phyloP scores from a whole-genome alignment of 2,888 invertebrate species.

The Trichopria drosophilae region DNA sequence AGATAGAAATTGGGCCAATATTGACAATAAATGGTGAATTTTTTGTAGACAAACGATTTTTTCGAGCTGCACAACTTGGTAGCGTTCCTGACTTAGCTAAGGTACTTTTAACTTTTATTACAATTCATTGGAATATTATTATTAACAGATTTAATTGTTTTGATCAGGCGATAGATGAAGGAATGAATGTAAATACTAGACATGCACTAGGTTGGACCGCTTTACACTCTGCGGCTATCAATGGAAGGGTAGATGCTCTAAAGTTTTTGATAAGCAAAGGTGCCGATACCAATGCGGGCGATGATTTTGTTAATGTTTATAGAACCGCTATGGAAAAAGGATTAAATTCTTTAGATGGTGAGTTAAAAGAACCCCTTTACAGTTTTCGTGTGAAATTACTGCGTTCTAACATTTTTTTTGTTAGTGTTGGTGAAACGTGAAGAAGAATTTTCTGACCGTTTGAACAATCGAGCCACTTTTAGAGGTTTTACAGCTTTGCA shows the following conservation, averaged over 20 bases:
- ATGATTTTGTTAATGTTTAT: constrained; percentile 74
- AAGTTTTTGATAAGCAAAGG: constrained; percentile 70
- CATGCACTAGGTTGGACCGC: constrained; percentile 87
- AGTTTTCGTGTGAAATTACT: too few relatives aligned
- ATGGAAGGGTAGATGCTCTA: constrained; percentile 68
- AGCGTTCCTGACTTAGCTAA: constrained; percentile 59
- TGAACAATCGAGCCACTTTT: constrained; percentile 75
- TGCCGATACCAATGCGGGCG: constrained; percentile 77
- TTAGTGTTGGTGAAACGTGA: constrained; percentile 70
- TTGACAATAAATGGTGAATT: constrained; percentile 10
- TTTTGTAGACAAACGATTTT: constrained; percentile 59
- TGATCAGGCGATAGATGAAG: constrained; percentile 57
- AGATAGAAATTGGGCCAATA: too few relatives aligned
- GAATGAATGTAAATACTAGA: constrained; percentile 68
- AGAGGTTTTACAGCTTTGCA: constrained; percentile 86
- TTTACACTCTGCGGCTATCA: constrained; percentile 81
- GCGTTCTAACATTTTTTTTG: too few relatives aligned
- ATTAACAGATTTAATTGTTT: constrained; percentile 10
- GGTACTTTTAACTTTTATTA: constrained; percentile 47
- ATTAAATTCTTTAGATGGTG: constrained; percentile 75
- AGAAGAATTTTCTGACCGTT: constrained; percentile 76
- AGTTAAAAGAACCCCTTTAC: constrained; percentile 12
- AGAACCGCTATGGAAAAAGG: constrained; percentile 68
- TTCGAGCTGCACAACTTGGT: constrained; percentile 62
- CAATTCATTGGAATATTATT: constrained; percentile 13